Conservation (phyloP, 1,140 invertebrate species). For the Drosophila chauvacae region DNA sequence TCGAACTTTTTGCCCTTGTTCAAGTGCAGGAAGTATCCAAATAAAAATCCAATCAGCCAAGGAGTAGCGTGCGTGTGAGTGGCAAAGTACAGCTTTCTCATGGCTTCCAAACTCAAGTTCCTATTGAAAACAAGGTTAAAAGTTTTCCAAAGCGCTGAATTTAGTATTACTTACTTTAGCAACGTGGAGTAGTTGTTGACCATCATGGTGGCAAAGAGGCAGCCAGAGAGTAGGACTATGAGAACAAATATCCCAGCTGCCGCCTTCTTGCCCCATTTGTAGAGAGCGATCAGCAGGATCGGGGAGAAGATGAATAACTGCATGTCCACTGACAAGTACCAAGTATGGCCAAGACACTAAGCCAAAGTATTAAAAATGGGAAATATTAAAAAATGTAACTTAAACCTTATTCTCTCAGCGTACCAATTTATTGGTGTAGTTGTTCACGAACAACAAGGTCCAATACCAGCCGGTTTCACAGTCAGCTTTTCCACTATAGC, state of each 20-base stretch:
- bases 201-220: constrained; percentile 25
- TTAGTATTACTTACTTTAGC: constrained; percentile 4
- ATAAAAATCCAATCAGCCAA: constrained; percentile 38
- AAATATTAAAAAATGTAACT: neutral
- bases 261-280: constrained; percentile 85
- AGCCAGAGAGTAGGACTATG: constrained; percentile 30
- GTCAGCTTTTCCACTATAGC: constrained; percentile 46
- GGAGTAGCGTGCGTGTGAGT: constrained; percentile 58
- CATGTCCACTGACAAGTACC: constrained; percentile 11
- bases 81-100: constrained; percentile 41
- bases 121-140: neutral
- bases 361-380: fast-evolving
- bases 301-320: constrained; percentile 92
- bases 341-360: neutral
- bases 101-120: neutral
- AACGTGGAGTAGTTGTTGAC: constrained; percentile 29
- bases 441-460: constrained; percentile 55
- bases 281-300: constrained; percentile 88
- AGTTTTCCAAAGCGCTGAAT: fast-evolving
- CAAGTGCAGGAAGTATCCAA: constrained; percentile 7
- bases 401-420: constrained; percentile 85
- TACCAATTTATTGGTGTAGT: constrained; percentile 84
- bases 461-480: constrained; percentile 57
- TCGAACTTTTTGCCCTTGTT: constrained; percentile 16
- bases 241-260: constrained; percentile 41